Conservation (phyloP, 2,888 invertebrate genomes). For the Nephrotoma guestfalica region DNA sequence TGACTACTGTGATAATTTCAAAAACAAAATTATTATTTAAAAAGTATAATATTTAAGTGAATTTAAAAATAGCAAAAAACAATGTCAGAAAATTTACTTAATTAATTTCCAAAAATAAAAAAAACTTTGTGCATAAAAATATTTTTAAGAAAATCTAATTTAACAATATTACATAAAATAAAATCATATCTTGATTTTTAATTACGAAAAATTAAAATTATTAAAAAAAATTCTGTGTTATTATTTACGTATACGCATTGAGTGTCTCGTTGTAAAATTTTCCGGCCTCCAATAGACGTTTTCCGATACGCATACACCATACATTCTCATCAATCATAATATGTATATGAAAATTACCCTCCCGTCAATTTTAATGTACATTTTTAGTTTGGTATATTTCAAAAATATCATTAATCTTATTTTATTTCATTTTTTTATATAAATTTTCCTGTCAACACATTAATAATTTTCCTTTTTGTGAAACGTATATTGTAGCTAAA, state of each 20-base stretch:
- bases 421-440: neutral
- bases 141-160: neutral
- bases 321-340: neutral
- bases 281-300: neutral
- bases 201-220: neutral
- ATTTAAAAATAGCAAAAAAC: neutral
- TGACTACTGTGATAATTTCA: neutral
- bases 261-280: neutral
- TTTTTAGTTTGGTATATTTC: neutral
- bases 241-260: neutral
- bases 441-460: neutral
- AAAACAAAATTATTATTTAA: neutral
- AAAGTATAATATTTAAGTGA: neutral
- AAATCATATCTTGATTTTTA: neutral
- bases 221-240: neutral
- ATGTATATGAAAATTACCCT: neutral
- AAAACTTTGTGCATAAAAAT: neutral
- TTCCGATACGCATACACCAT: neutral
- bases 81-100: neutral
- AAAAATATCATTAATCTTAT: neutral
- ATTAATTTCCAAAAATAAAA: neutral
- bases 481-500: neutral
- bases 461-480: neutral
- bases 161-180: neutral
- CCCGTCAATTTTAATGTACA: neutral